A percentile compares a stretch with the other conserved stretches of the same genome.
These are phyloP conservation scores for Microcebus lehilahytsara DNA, from an alignment of 2,113 vertebrate species.

Conservation along the genomic window DNA sequence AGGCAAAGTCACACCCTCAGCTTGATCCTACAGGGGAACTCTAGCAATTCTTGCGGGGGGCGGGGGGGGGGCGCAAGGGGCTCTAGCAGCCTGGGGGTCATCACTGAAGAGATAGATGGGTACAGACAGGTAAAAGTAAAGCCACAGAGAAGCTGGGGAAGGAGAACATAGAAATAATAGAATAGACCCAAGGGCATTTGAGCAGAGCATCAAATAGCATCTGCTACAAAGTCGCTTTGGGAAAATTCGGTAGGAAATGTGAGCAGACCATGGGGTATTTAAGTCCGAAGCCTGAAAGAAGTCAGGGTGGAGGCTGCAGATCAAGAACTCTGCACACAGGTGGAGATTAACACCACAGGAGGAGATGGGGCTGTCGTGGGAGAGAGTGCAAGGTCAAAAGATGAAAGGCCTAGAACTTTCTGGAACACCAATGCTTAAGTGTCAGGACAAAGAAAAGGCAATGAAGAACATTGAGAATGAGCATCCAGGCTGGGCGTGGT, in stretches of 20 bases:
- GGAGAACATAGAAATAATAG: too few relatives aligned
- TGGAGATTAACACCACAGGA: background rate
- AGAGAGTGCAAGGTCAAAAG: background rate
- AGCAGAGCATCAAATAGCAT: background rate
- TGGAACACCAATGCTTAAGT: accelerated
- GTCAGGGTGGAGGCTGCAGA: background rate
- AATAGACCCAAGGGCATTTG: too few relatives aligned
- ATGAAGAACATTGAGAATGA: background rate
- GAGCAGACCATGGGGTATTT: background rate
- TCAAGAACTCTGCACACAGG: background rate
- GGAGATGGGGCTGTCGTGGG: accelerated
- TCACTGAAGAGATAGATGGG: too few relatives aligned
- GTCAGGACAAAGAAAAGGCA: background rate
- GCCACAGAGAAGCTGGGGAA: background rate
- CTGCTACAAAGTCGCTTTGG: background rate
- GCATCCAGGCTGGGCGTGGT: background rate
- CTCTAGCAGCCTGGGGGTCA: background rate
- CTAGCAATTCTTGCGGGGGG: accelerated
- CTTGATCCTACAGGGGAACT: too few relatives aligned
- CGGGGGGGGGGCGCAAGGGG: background rate
- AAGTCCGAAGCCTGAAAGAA: background rate
- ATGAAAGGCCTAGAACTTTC: background rate
- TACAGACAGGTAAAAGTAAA: background rate
- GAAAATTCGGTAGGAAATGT: background rate
- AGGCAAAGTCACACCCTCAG: background rate